phyloP scores from a whole-genome alignment of 2,113 vertebrate species.

The Galbula dea region DNA sequence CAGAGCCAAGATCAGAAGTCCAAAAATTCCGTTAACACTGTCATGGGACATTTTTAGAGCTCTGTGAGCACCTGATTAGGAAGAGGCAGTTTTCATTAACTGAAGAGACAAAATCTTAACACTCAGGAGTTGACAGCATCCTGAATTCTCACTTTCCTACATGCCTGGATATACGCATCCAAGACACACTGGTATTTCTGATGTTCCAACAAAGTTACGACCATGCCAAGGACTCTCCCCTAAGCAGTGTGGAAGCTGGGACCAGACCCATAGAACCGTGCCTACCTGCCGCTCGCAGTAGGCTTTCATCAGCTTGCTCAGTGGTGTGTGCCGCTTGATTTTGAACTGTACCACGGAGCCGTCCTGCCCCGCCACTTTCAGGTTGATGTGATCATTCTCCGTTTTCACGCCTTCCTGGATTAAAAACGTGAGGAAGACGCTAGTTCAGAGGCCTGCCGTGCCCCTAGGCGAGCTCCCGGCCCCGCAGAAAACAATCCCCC shows the following conservation, averaged over 20 bases:
- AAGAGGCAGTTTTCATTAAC: neutral
- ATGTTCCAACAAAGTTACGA: neutral
- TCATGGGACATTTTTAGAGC: rapidly evolving
- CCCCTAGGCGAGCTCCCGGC: too few relatives aligned
- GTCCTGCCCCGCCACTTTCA: conserved; percentile 92
- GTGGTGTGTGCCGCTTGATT: conserved; percentile 91
- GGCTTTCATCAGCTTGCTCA: conserved; percentile 95
- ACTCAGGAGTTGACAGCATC: neutral
- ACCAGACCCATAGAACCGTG: neutral
- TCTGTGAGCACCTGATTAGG: neutral
- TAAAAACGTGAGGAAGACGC: neutral
- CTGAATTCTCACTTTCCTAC: neutral
- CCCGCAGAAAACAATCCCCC: neutral
- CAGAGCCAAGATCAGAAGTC: neutral
- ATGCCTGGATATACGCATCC: too few relatives aligned
- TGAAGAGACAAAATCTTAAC: rapidly evolving
- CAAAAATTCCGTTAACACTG: rapidly evolving
- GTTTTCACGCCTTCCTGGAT: conserved; percentile 88
- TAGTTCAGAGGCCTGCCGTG: neutral
- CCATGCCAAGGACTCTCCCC: neutral
- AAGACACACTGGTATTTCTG: neutral
- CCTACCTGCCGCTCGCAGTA: conserved; percentile 93
- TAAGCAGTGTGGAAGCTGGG: neutral
- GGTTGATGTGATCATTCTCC: conserved; percentile 91
- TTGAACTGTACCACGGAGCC: conserved; percentile 94